These are phyloP conservation scores for Drosophila leonis DNA, from an alignment of 2,888 invertebrate genomes.

Conservation along the genomic window DNA sequence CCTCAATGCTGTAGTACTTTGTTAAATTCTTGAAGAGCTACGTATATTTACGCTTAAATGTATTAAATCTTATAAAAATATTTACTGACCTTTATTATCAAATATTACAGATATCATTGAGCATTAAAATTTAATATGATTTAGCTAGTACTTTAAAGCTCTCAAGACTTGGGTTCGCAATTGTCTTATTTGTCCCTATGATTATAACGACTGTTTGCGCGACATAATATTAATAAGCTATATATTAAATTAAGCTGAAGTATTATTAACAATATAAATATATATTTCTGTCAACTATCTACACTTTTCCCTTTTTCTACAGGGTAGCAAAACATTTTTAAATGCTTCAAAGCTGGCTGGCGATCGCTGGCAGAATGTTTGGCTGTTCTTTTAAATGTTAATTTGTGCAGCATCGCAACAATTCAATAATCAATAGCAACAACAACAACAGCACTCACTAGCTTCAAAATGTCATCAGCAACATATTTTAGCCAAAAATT, in stretches of 20 bases:
- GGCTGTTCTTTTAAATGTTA: constrained; percentile 68
- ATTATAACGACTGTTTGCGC: too few species aligned
- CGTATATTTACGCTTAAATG: too few species aligned
- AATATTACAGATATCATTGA: too few species aligned
- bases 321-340: constrained; percentile 43
- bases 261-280: neutral
- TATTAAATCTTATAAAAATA: too few species aligned
- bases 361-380: constrained; percentile 61
- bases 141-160: too few species aligned
- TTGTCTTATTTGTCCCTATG: too few species aligned
- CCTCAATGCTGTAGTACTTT: too few species aligned
- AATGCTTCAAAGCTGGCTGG: constrained; percentile 41
- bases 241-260: neutral
- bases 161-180: too few species aligned
- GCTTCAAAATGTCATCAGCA: constrained; percentile 62
- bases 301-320: neutral
- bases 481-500: constrained; percentile 49
- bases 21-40: too few species aligned
- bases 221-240: too few species aligned
- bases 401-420: constrained; percentile 66
- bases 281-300: neutral
- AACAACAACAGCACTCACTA: constrained; percentile 19
- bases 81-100: too few species aligned
- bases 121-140: too few species aligned
- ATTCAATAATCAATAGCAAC: constrained; percentile 73